phyloP scores from a whole-genome alignment of 2,113 vertebrate genomes.

The Thunnus maccoyii region DNA sequence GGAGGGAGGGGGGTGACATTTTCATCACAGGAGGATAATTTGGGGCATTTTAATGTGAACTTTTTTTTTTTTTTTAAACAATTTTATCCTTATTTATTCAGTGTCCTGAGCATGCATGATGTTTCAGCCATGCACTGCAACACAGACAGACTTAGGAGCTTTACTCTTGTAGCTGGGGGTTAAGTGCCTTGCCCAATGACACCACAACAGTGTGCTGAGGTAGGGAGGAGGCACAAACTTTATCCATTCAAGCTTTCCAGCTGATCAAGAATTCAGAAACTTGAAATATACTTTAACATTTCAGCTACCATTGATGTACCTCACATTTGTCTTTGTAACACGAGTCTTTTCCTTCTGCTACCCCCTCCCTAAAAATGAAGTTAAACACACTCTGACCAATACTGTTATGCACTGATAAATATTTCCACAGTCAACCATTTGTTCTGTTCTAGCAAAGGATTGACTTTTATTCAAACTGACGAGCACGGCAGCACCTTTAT shows the following conservation, averaged over 20 bases:
- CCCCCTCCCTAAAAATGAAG: neutral
- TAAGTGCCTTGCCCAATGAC: slow-evolving; percentile 70
- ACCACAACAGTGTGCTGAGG: slow-evolving; percentile 4
- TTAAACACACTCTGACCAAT: slow-evolving; percentile 26
- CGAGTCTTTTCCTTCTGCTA: neutral
- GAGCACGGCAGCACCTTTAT: slow-evolving; percentile 56
- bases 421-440: slow-evolving; percentile 27
- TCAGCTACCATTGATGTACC: neutral
- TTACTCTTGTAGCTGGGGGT: slow-evolving; percentile 22
- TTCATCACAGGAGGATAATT: neutral
- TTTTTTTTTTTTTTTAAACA: neutral
- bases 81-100: slow-evolving; percentile 15
- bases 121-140: slow-evolving; percentile 11
- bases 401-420: slow-evolving; percentile 47
- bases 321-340: neutral
- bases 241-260: neutral
- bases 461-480: slow-evolving; percentile 1
- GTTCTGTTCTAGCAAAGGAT: neutral
- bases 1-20: neutral
- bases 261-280: slow-evolving; percentile 15
- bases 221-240: slow-evolving; percentile 1
- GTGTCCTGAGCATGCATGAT: neutral
- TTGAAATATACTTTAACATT: slow-evolving; percentile 41
- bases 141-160: slow-evolving; percentile 1
- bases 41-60: slow-evolving; percentile 15